phyloP scores from a whole-genome alignment of 2,888 invertebrate genomes.

The Heliconius aoede region DNA sequence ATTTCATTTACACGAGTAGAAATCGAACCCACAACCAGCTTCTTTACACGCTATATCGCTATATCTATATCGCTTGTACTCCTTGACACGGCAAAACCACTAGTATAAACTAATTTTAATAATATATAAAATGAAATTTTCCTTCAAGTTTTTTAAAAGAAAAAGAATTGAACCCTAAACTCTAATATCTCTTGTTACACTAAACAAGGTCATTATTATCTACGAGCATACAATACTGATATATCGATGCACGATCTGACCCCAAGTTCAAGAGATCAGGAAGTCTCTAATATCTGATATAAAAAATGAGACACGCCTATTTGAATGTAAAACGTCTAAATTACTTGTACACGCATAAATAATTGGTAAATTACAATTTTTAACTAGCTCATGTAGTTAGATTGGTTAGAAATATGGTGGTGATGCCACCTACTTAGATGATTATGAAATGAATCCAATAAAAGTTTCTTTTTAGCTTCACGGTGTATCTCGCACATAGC shows the following conservation, averaged over 20 bases:
- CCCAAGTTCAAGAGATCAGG: conserved; percentile 66
- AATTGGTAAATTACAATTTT: conserved; percentile 15
- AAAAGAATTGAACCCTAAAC: conserved; percentile 18
- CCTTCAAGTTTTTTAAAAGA: background rate
- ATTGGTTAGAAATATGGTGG: background rate
- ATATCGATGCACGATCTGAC: conserved; percentile 70
- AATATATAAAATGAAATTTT: background rate
- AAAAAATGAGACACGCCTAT: conserved; percentile 22
- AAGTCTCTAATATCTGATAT: conserved; percentile 50
- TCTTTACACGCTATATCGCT: no score
- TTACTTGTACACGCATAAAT: conserved; percentile 18
- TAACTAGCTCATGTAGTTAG: background rate
- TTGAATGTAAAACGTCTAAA: conserved; percentile 11
- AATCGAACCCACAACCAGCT: no score
- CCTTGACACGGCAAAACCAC: background rate
- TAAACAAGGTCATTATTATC: conserved; percentile 56
- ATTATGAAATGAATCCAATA: background rate
- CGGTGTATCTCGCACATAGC: background rate
- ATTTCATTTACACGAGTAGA: no score
- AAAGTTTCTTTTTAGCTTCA: background rate
- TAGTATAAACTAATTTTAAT: background rate
- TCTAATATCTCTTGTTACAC: conserved; percentile 9
- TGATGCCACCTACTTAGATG: background rate
- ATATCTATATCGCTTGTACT: no score
- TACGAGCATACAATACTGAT: conserved; percentile 65